These are phyloP conservation scores for Ennomos quercinarius DNA, from an alignment of 2,888 invertebrate genomes.

Conservation along the genomic window DNA sequence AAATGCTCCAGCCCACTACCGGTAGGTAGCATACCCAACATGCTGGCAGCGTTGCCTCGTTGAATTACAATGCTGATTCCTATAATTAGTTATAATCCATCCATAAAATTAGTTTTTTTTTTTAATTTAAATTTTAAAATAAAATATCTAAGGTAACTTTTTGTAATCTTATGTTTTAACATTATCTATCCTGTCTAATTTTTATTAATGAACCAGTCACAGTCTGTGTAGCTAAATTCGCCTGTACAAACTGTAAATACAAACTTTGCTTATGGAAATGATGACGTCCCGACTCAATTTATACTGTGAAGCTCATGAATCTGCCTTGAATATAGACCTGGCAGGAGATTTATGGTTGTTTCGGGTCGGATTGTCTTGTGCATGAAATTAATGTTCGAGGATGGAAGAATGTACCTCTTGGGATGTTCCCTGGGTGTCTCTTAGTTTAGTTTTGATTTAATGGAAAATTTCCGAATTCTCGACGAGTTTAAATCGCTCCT, in stretches of 20 bases:
- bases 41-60: no score
- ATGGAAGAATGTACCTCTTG: conserved; percentile 14
- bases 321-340: conserved; percentile 20
- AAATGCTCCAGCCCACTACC: no score
- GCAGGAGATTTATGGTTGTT: conserved; percentile 28
- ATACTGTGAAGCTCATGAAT: conserved; percentile 25
- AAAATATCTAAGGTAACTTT: no score
- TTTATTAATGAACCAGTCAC: no score
- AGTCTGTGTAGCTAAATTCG: not conserved
- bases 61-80: no score
- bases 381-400: conserved; percentile 24
- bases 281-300: conserved; percentile 28
- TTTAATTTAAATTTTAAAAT: no score
- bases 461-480: not conserved
- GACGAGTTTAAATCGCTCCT: no score
- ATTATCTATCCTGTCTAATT: no score
- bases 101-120: no score
- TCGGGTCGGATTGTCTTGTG: conserved; percentile 26
- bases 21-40: no score
- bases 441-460: conserved; percentile 10
- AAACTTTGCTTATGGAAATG: conserved; percentile 24
- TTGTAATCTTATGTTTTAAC: no score
- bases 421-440: not conserved
- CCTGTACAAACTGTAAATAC: not conserved
- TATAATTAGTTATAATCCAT: no score